Conservation (phyloP, 2,797 vertebrate species). For the Salarias fasciatus region DNA sequence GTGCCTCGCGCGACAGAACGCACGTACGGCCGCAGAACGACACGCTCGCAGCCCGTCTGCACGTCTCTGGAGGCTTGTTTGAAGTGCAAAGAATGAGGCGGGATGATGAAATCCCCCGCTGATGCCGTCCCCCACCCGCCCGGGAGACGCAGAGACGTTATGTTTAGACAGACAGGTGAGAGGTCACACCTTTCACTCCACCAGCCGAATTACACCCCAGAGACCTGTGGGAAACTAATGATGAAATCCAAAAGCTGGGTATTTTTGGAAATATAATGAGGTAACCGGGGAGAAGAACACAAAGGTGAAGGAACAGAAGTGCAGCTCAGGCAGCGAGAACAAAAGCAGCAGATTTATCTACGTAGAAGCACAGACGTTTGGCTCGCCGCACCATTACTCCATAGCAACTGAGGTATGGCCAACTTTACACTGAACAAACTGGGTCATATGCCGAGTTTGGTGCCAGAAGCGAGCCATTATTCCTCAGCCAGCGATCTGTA, state of each 20-base stretch:
- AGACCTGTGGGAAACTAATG: slow-evolving; percentile 30
- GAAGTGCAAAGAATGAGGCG: too few relatives aligned
- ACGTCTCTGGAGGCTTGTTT: too few relatives aligned
- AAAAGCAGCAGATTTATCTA: slow-evolving; percentile 11
- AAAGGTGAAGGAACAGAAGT: slow-evolving; percentile 7
- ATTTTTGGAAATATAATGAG: slow-evolving; percentile 39
- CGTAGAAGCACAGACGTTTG: too few relatives aligned
- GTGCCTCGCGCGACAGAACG: too few relatives aligned
- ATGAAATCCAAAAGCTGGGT: slow-evolving; percentile 28
- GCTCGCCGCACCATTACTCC: background rate
- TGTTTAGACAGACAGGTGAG: slow-evolving; percentile 41
- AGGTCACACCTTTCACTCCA: slow-evolving; percentile 32
- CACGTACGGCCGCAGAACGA: too few relatives aligned
- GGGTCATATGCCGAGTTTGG: slow-evolving; percentile 6
- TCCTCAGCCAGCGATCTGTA: background rate
- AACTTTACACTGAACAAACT: slow-evolving; percentile 3
- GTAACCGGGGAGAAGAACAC: slow-evolving; percentile 12
- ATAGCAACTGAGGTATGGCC: background rate
- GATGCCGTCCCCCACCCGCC: too few relatives aligned
- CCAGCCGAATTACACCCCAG: slow-evolving; percentile 2
- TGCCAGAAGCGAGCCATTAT: background rate
- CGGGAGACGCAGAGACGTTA: slow-evolving; percentile 23
- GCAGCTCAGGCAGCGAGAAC: slow-evolving; percentile 16
- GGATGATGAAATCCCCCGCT: too few relatives aligned
- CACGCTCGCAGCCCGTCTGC: too few relatives aligned